phyloP scores from a whole-genome alignment of 1,140 invertebrate genomes.

The Musca domestica region DNA sequence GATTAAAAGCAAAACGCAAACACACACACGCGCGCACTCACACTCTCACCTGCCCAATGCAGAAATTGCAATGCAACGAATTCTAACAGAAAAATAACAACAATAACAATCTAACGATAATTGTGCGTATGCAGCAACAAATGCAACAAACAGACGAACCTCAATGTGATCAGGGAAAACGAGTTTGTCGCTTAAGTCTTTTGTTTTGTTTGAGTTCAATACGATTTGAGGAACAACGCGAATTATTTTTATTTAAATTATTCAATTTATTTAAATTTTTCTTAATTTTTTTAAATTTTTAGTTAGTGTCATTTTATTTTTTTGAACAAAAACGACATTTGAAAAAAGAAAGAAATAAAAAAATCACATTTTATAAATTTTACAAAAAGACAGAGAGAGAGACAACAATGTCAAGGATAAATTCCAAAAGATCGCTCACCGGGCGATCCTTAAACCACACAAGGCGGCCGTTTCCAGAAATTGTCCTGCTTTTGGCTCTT shows the following conservation, averaged over 20 bases:
- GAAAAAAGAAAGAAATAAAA: not conserved
- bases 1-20: not conserved
- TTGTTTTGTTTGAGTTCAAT: not conserved
- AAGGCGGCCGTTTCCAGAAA: no score
- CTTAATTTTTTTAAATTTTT: not conserved
- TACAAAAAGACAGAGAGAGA: not conserved
- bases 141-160: not conserved
- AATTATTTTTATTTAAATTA: not conserved
- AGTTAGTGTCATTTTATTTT: not conserved
- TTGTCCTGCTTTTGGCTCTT: not conserved
- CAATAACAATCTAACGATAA: slow-evolving; percentile 1
- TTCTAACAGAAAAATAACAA: not conserved
- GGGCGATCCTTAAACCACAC: not conserved
- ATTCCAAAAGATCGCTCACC: not conserved
- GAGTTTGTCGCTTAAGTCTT: slow-evolving; percentile 18
- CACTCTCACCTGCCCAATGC: no score
- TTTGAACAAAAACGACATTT: not conserved
- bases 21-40: not conserved
- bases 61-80: slow-evolving; percentile 15
- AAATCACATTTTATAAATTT: not conserved
- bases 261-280: no score
- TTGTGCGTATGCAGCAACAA: slow-evolving; percentile 4
- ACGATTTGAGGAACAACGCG: not conserved
- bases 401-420: not conserved
- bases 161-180: not conserved